Percentiles rank a stretch among this genome's conserved stretches.
Evolutionary conservation across 2,888 invertebrate genomes (phyloP).

Genomic region (Acleris sparsana): DNA sequence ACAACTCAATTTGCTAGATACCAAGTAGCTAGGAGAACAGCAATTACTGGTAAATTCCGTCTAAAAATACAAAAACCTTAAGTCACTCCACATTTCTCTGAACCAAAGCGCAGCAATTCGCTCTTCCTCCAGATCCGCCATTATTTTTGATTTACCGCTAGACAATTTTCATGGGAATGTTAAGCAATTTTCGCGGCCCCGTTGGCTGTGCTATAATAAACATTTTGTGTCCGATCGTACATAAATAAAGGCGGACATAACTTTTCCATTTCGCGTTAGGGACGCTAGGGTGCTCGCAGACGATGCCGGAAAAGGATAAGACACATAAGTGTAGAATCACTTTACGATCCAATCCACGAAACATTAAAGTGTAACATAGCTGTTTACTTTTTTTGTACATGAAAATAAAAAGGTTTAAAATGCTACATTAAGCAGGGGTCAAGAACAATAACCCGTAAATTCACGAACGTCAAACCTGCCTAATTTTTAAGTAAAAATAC

Average conservation of each 20-base stretch:
- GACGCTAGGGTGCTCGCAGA: slow-evolving; percentile 2
- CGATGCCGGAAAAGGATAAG: neutral
- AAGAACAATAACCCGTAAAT: too few relatives aligned
- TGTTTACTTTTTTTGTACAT: too few relatives aligned
- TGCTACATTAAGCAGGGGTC: too few relatives aligned
- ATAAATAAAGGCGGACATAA: slow-evolving; percentile 20
- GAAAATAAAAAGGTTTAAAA: too few relatives aligned
- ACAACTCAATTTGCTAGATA: too few relatives aligned
- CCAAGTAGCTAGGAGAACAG: too few relatives aligned
- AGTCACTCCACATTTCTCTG: neutral
- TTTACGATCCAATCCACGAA: too few relatives aligned
- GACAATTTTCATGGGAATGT: slow-evolving; percentile 22
- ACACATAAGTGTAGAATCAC: neutral
- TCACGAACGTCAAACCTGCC: too few relatives aligned
- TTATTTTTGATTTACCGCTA: slow-evolving; percentile 40
- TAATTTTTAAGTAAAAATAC: too few relatives aligned
- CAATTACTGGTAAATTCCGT: too few relatives aligned
- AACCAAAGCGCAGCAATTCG: neutral
- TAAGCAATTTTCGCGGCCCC: slow-evolving; percentile 17
- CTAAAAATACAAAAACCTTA: neutral
- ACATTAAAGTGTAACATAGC: too few relatives aligned
- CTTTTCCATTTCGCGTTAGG: slow-evolving; percentile 28
- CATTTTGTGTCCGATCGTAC: slow-evolving; percentile 24
- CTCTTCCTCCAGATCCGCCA: slow-evolving; percentile 4
- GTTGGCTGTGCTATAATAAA: slow-evolving; percentile 20